Base-by-base conservation (phyloP, 1,140 invertebrate species). In the Globodera ellingtonae region DNA sequence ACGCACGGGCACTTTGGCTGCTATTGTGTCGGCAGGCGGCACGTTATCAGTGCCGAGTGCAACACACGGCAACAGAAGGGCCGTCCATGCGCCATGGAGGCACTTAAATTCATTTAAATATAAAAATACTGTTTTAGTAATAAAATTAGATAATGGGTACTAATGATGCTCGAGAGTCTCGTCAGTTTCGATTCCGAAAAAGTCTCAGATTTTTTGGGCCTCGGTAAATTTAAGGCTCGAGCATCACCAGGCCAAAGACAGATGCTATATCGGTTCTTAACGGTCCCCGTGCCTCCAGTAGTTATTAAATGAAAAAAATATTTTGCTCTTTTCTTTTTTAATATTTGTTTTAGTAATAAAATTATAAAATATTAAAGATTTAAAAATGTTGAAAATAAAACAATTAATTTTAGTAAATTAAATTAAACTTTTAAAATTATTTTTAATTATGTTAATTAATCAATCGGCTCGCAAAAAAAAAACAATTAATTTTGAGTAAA, bases 401-500 rank as follows among this genome's bases (percentile, higher is more conserved):
- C 35, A 70, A 44, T 10, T 10, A 70, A 70, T 70, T 72, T 72
- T 72, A 21, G 59, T 21, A 72, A 46, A 72, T 47, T n/a, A 72
- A 46, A 21, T 72, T 15, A 65, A 13, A 13, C 46, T 21, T 72
- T 46, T 46, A 21, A 46, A 35, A 35, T 35, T 35, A 2, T 35
- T 35, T 35, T 35, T 35, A 35, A 35, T 35, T 35, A 35, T 35
- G 35, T 3, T 62, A 56, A 24, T 52, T 13, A 24, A 24, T 0
- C 24, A 85, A n/a, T 59, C 18, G 21, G 85, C 84, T 72, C 65
- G 48, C 47, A 74, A 74, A 70, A 48, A 10, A 3, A 44, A 44
- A 44, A 70, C 35, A 70, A 44, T 10, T 10, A 70, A 70, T 70
- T 72, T 72, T 72, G 13, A 21, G 59, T 21, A 72, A 46, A 72